Evolutionary conservation across 2,888 invertebrate genomes (phyloP).

Genomic region (Itoplectis maculator): DNA sequence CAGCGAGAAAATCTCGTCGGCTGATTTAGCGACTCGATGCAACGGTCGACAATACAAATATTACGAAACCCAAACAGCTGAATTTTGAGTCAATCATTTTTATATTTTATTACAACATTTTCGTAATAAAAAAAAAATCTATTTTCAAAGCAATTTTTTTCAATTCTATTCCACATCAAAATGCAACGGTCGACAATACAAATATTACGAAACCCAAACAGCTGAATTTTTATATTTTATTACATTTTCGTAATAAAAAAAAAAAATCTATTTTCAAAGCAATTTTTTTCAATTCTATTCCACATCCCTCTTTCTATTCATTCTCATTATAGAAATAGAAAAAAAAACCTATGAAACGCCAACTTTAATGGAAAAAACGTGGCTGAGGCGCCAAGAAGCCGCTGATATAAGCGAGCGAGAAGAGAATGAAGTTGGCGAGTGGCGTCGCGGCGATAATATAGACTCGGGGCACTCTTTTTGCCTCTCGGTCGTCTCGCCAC

Average conservation of each 20-base stretch:
- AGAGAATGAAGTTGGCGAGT: slow-evolving; percentile 31
- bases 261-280: background rate
- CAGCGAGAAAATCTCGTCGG: background rate
- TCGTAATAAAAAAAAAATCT: background rate
- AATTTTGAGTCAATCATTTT: background rate
- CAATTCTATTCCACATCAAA: background rate
- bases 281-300: too few species aligned
- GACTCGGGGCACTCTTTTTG: slow-evolving; percentile 14
- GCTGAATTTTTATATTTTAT: background rate
- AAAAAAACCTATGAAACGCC: background rate
- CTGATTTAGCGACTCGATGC: background rate
- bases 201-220: background rate
- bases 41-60: background rate
- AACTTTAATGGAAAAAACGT: background rate
- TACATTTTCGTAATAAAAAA: background rate
- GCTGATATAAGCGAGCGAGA: background rate
- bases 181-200: background rate
- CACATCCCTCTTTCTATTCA: background rate
- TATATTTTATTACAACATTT: background rate
- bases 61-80: background rate
- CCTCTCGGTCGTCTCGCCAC: slow-evolving; percentile 6
- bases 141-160: background rate
- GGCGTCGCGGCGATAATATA: slow-evolving; percentile 40
- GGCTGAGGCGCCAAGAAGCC: background rate
- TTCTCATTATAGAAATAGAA: background rate